phyloP scores from a whole-genome alignment of 2,113 vertebrate species.

The Menidia beryllina region DNA sequence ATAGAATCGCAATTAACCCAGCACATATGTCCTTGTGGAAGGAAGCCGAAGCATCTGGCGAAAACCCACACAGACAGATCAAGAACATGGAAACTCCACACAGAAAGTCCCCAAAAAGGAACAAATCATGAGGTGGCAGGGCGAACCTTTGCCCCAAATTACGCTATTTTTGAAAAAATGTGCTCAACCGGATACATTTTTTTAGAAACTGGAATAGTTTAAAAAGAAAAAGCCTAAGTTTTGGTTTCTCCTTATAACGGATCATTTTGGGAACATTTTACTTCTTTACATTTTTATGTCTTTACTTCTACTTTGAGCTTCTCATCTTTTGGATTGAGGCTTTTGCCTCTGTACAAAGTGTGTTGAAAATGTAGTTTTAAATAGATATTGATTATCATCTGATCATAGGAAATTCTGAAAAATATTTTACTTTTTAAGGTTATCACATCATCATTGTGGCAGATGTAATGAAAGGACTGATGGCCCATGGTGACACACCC shows the following conservation, averaged over 20 bases:
- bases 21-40: background rate
- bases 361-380: too few relatives aligned
- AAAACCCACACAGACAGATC: background rate
- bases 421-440: too few relatives aligned
- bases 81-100: background rate
- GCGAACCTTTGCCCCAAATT: background rate
- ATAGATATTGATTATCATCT: too few relatives aligned
- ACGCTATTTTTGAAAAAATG: background rate
- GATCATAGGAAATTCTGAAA: too few relatives aligned
- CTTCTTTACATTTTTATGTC: background rate
- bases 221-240: background rate
- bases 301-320: too few relatives aligned
- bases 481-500: background rate
- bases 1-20: background rate
- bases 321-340: background rate
- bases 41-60: background rate
- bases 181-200: background rate
- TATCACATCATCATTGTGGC: background rate
- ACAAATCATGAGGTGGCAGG: background rate
- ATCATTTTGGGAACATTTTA: background rate
- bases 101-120: too few relatives aligned
- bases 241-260: background rate
- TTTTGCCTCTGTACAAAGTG: too few relatives aligned
- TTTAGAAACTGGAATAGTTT: background rate
- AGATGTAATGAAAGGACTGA: constrained; percentile 16